Evolutionary conservation across 2,797 vertebrate genomes (phyloP).

Genomic region (Limosa lapponica): DNA sequence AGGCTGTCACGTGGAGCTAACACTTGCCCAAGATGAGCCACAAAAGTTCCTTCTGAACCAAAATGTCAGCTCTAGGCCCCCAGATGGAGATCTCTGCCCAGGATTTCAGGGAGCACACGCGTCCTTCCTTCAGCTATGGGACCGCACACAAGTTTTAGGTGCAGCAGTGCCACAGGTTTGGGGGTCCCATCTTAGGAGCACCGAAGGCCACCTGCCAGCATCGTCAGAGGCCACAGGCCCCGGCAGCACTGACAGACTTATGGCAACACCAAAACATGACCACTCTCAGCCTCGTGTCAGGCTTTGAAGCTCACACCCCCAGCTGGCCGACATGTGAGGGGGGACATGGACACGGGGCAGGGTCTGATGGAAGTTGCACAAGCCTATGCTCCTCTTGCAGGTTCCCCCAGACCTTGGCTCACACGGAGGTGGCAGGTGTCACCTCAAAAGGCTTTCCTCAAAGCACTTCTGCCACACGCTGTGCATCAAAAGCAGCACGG

Average conservation of each 20-base stretch:
- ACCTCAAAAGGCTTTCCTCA: background rate
- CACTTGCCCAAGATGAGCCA: background rate
- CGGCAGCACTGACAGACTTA: background rate
- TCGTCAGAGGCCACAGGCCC: background rate
- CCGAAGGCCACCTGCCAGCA: background rate
- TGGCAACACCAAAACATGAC: background rate
- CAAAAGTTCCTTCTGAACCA: background rate
- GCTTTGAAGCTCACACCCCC: background rate
- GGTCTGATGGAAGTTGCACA: background rate
- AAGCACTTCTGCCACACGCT: background rate
- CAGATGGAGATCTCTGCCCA: background rate
- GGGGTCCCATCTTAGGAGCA: background rate
- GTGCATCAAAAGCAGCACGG: background rate
- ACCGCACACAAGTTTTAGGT: background rate
- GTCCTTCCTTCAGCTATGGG: background rate
- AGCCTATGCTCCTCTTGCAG: background rate
- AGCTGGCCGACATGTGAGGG: background rate
- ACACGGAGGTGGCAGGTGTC: background rate
- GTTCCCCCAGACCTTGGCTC: background rate
- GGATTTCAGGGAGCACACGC: background rate
- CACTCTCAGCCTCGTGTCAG: background rate
- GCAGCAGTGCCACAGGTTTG: background rate
- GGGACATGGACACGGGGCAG: background rate
- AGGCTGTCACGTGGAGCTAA: background rate
- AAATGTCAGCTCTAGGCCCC: background rate